A percentile compares a stretch with the other conserved stretches of the same genome.
These are phyloP conservation scores for Strigops habroptila DNA, from an alignment of 2,113 vertebrate species.

Conservation along the genomic window DNA sequence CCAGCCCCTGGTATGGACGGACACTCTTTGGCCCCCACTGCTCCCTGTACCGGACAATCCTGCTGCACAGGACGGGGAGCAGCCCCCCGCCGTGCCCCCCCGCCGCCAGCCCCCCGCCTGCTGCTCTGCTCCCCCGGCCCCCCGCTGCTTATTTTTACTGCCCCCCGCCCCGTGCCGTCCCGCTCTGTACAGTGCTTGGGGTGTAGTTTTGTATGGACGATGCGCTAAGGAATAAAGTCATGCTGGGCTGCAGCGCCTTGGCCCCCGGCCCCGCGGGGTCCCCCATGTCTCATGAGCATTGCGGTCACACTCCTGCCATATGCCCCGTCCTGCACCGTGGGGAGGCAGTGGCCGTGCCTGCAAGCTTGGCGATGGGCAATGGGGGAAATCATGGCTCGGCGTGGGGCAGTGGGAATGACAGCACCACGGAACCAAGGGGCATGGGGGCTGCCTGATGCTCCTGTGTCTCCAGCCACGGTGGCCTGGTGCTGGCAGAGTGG, in stretches of 20 bases:
- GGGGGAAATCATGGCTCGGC: fast-evolving
- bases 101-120: background rate
- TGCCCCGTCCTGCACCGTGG: fast-evolving
- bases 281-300: background rate
- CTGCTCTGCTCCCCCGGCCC: background rate
- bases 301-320: fast-evolving
- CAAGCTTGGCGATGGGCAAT: background rate
- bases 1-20: background rate
- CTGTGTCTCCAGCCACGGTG: background rate
- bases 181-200: conserved; percentile 50
- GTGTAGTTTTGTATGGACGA: conserved; percentile 60
- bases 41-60: background rate
- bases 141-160: conserved; percentile 10
- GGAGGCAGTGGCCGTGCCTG: background rate
- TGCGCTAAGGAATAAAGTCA: conserved; percentile 7
- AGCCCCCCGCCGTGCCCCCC: background rate
- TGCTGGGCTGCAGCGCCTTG: background rate
- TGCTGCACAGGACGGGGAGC: background rate
- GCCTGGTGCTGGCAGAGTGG: fast-evolving
- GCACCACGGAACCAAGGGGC: background rate
- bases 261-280: background rate
- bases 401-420: background rate
- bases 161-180: background rate
- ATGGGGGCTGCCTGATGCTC: background rate
- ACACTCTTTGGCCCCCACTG: background rate